Base-by-base conservation (phyloP, 2,888 invertebrate species). In the Monoplex corrugatus region DNA sequence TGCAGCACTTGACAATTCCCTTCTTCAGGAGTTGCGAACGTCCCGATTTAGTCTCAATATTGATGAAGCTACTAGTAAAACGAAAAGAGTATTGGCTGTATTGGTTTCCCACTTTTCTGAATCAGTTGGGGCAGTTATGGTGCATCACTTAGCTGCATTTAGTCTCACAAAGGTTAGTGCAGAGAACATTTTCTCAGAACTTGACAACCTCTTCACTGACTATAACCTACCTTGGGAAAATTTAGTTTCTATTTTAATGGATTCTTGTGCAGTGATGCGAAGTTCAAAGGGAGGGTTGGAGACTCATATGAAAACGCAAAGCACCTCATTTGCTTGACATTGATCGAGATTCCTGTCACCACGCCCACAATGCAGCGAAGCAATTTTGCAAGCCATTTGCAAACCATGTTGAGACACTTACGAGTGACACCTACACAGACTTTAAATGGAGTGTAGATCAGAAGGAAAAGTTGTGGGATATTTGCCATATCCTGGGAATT, bases 331-430 rank as follows among this genome's bases (percentile, higher is more conserved):
- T 93, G 1, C 80, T 93, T 16, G 92, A 93, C 85, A 91, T 93
- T 32, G 93, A 94, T 89, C 93, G 92, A 23, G 92, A 94, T 87
- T 85, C 90, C 2, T 91, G 91, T n/a, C 93, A 92, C 82, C 93
- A 93, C 86, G 89, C 90, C 0, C 93, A 94, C 75, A 93, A 92
- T 90, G 92, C 92, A 32, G 89, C 92, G 0, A 93, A 93, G 80
- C 40, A 82, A n/a, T 93, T 93, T 68, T 91, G 92, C 72, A 85
- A 89, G 23, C 92, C 89, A 0, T 93, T 93, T 82, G 86, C 89
- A 2, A 35, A 91, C 8, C 87, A 87, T 2, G 44, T 92, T 16
- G 93, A 93, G 87, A n/a, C 35, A 19, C 82, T 93, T n/a, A 87
- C 91, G 40, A 88, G 50, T 80, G 92, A 92, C 45, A 28, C 93